Evolutionary conservation across 2,113 vertebrate species (phyloP).

Genomic region (Numenius arquata): DNA sequence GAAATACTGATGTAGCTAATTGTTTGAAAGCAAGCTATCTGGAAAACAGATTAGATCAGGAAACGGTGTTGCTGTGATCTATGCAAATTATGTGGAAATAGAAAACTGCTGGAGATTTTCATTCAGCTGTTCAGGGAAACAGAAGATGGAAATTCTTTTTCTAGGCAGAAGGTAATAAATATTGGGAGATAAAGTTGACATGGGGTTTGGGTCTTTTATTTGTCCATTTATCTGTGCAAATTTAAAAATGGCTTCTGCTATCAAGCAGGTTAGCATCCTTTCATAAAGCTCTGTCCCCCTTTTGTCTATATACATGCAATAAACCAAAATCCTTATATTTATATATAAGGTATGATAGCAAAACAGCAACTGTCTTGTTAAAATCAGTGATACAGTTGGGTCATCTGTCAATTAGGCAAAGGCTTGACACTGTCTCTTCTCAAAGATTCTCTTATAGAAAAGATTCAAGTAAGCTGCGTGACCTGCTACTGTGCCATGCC

Average conservation of each 20-base stretch:
- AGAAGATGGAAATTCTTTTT: neutral
- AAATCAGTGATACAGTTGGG: neutral
- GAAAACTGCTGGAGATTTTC: neutral
- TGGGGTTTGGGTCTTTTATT: neutral
- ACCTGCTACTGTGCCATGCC: neutral
- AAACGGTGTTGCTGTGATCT: neutral
- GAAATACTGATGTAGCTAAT: slow-evolving; percentile 1
- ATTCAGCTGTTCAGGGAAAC: neutral
- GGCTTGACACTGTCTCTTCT: neutral
- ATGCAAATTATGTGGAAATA: neutral
- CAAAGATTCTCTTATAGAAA: neutral
- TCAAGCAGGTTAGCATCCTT: neutral
- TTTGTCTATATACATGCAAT: neutral
- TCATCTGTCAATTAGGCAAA: neutral
- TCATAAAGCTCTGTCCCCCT: neutral
- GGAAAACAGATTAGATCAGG: slow-evolving; percentile 7
- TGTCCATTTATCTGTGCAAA: neutral
- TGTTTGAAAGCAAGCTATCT: slow-evolving; percentile 13
- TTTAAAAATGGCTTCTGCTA: neutral
- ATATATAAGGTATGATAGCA: neutral
- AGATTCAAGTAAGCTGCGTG: neutral
- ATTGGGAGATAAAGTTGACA: neutral
- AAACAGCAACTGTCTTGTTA: neutral
- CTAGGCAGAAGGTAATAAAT: neutral
- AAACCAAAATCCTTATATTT: neutral